Conservation (phyloP, 2,888 invertebrate species). For the Taphrorychus bicolor region DNA sequence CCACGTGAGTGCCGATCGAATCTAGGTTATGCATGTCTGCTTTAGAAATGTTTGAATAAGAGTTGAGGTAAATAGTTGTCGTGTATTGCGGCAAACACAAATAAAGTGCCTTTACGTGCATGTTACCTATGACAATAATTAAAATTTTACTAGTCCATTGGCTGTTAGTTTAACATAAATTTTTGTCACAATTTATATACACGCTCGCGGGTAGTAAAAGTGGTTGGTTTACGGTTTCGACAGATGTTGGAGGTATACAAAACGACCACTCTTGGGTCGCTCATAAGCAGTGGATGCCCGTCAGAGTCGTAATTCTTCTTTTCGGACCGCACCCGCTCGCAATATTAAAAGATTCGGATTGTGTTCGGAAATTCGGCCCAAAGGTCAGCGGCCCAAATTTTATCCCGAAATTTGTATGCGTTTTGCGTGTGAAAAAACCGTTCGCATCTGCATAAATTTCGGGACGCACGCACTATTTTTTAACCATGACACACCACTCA, state of each 20-base stretch:
- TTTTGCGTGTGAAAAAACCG: conserved; percentile 15
- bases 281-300: neutral
- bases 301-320: neutral
- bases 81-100: conserved; percentile 1
- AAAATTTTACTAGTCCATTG: neutral
- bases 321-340: neutral
- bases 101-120: conserved; percentile 1
- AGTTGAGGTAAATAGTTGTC: conserved; percentile 10
- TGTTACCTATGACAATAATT: neutral
- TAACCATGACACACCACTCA: conserved; percentile 1
- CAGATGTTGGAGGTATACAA: neutral
- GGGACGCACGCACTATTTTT: conserved; percentile 15
- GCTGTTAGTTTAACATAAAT: neutral
- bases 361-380: conserved; percentile 9
- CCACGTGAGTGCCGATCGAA: conserved; percentile 16
- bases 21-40: conserved; percentile 29
- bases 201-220: neutral
- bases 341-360: conserved; percentile 8
- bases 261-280: neutral
- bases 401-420: conserved; percentile 13
- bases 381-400: conserved; percentile 11
- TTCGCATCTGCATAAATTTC: conserved; percentile 18
- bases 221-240: no score
- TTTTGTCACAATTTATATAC: neutral
- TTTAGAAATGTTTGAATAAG: conserved; percentile 21